Percentiles rank a stretch among this genome's conserved stretches.
Evolutionary conservation across 2,113 vertebrate species (phyloP).

Genomic region (Rhegmatorhina hoffmannsi): DNA sequence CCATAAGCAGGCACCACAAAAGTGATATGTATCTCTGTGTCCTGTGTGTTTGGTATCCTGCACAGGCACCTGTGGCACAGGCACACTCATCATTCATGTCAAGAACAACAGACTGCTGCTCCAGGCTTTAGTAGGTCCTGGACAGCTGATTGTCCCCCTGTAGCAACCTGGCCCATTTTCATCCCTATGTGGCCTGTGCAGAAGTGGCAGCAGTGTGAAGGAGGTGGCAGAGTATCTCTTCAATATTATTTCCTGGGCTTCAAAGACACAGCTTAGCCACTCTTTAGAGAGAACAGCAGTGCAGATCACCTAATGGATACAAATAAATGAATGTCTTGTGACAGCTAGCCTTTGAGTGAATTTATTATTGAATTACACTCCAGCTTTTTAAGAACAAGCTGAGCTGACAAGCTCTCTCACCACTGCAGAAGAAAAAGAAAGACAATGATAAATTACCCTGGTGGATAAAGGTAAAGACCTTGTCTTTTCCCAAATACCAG

Average conservation of each 20-base stretch:
- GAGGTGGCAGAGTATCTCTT: background rate
- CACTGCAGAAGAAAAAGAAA: slow-evolving; percentile 38
- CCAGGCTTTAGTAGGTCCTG: background rate
- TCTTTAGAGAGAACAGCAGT: slow-evolving; percentile 24
- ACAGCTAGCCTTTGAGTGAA: slow-evolving; percentile 72
- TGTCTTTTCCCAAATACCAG: slow-evolving; percentile 84
- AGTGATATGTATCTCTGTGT: background rate
- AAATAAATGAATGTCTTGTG: slow-evolving; percentile 71
- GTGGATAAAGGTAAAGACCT: slow-evolving; percentile 79
- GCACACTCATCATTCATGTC: background rate
- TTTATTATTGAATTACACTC: slow-evolving; percentile 80
- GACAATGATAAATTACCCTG: slow-evolving; percentile 77
- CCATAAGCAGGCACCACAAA: background rate
- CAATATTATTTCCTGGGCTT: background rate
- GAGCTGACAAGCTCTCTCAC: slow-evolving; percentile 70
- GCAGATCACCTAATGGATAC: slow-evolving; percentile 70
- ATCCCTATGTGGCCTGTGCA: background rate
- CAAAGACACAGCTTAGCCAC: background rate
- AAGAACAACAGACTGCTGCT: background rate
- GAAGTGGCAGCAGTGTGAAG: background rate
- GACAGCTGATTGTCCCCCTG: background rate
- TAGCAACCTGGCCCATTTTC: background rate
- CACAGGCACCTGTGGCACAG: background rate
- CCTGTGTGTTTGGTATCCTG: background rate
- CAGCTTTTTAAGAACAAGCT: slow-evolving; percentile 72